Evolutionary conservation across 2,797 vertebrate genomes (phyloP), one percentile per base, ranked within the genome.

Genomic region (Lithobates pipiens): DNA sequence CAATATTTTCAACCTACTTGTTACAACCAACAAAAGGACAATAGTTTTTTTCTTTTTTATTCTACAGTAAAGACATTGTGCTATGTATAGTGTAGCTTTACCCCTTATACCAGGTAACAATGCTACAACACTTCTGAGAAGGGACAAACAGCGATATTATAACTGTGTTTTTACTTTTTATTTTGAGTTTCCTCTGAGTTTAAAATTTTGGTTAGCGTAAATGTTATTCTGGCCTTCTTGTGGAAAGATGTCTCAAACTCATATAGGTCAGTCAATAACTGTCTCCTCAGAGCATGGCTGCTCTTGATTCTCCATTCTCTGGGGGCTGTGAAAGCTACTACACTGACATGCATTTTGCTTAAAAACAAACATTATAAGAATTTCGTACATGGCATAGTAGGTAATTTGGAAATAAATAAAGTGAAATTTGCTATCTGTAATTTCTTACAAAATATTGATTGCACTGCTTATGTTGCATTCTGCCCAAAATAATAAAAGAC

Each of bases 201-300:
- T 70, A 72, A 27, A 11, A 9, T 83, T 68, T n/a, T 84, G 7
- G 68, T 44, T 44, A 44, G 18, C 46, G 69, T 72, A 72, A 77
- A 77, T 44, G 67, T 21, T 72, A 16, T 34, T 70, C 34, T 72
- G 34, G 11, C 68, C 44, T 72, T 67, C 67, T 77, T 23, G 25
- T 29, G 34, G 50, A 78, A 77, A 84, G 10, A 72, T 78, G 76
- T 78, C 75, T 72, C 5, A 76, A 27, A 8, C 32, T 77, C 76
- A 77, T 78, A 72, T 77, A 84, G 75, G 83, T 84, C 76, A 77
- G 50, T 63, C 67, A 63, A 84, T 77, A 84, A 71, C 65, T 77
- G 82, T 70, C 75, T 77, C 63, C 21, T 27, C 32, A 18, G n/a
- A 78, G 67, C 68, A 72, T 21, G 36, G 46, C 18, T 77, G 34